Evolutionary conservation across 2,797 vertebrate genomes (phyloP).

Genomic region (Sphenodon punctatus): DNA sequence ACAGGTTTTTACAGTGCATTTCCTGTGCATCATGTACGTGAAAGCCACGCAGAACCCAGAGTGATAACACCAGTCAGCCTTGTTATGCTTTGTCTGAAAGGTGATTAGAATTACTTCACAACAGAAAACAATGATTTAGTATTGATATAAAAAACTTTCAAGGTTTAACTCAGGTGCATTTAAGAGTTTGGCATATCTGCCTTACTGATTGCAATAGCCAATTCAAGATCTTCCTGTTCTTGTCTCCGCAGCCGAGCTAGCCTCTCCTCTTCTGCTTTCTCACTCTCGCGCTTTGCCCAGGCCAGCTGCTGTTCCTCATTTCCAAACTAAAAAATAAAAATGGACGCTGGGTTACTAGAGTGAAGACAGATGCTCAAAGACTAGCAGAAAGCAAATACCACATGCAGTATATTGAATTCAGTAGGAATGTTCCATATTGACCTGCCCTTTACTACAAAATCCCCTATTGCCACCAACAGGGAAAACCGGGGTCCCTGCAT

Average conservation of each 20-base stretch:
- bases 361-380: background rate
- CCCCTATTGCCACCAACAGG: no score
- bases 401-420: no score
- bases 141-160: no score
- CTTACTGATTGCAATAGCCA: constrained; percentile 98
- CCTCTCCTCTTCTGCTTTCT: constrained; percentile 92
- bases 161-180: no score
- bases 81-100: background rate
- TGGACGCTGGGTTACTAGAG: constrained; percentile 15
- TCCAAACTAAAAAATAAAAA: constrained; percentile 84
- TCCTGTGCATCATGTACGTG: constrained; percentile 19
- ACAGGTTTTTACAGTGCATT: constrained; percentile 31
- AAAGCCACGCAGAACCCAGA: constrained; percentile 26
- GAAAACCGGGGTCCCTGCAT: no score
- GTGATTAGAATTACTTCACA: constrained; percentile 19
- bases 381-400: background rate
- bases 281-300: constrained; percentile 97
- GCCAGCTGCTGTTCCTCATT: constrained; percentile 98
- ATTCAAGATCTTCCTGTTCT: constrained; percentile 96
- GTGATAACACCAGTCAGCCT: background rate
- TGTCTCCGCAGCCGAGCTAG: constrained; percentile 92
- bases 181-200: constrained; percentile 95
- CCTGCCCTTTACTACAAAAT: no score
- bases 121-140: constrained; percentile 1
- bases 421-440: no score